Evolutionary conservation across 1,140 invertebrate species (phyloP), one percentile per base, ranked within the genome.

Genomic region (Temnothorax curvispinosus): DNA sequence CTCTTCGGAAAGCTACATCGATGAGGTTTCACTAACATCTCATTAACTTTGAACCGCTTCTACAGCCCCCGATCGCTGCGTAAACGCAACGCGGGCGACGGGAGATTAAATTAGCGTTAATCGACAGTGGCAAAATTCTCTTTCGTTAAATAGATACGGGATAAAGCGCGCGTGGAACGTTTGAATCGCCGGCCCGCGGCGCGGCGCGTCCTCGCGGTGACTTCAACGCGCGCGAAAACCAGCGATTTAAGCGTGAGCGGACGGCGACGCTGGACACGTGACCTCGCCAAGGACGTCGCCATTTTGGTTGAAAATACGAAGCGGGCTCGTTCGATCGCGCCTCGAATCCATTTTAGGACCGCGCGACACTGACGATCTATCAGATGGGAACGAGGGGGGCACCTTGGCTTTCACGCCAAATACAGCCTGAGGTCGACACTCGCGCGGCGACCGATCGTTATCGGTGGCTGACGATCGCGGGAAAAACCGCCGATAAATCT

Each of bases 261-360:
- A 38, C 35, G 18, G 9, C 35, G 62, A 77, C 64, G 84, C 52
- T 18, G 76, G 60, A 91, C 93, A 94, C 93, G 94, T 95, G 94
- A 94, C 93, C 93, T 93, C 92, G 18, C 50, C 94, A 94, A 95
- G 94, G 94, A 94, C 94, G 93, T 91, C 89, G 92, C 92, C 93
- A 93, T 93, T 92, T 93, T 92, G 87, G 90, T 88, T 91, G 86
- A 89, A 90, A 87, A 89, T 77, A 72, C 86, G 64, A 77, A 86
- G 75, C 87, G 78, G 80, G 91, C 64, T 65, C 67, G 74, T 62
- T 86, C 82, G 64, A 54, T 27, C 50, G 54, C 54, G 15, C 56
- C 56, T 32, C 47, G 52, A 38, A 71, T 81, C 50, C 75, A 81
- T 18, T 64, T 87, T 81, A 75, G 81, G 71, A 60, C n/a, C 38